Conservation (phyloP, 2,113 vertebrate genomes). For the Brevimyrus niger region DNA sequence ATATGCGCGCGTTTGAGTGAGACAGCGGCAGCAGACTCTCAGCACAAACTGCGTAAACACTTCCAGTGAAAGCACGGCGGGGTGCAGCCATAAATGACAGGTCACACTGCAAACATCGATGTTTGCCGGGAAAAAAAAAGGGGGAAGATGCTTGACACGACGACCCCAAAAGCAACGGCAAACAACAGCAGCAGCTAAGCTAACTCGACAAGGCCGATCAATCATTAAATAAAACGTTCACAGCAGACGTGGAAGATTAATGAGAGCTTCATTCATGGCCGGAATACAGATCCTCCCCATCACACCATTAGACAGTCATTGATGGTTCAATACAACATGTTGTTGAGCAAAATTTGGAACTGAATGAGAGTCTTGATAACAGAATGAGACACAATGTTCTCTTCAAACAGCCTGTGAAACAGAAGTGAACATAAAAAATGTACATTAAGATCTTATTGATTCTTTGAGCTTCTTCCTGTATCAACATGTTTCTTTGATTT, state of each 20-base stretch:
- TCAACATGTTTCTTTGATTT: not conserved
- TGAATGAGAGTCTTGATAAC: not conserved
- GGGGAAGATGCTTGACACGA: not conserved
- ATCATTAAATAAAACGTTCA: not conserved
- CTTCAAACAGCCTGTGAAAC: not conserved
- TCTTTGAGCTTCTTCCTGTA: not conserved
- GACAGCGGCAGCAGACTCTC: too few species aligned
- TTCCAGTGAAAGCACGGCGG: not conserved
- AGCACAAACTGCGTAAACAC: not conserved
- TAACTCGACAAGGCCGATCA: not conserved
- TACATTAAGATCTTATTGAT: not conserved
- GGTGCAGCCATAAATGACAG: not conserved
- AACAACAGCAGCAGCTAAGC: not conserved
- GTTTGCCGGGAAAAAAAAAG: not conserved
- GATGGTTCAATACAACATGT: not conserved
- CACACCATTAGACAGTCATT: not conserved
- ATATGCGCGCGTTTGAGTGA: not conserved
- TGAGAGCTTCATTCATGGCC: not conserved
- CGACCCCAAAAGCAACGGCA: not conserved
- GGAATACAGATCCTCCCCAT: not conserved
- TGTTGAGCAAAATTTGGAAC: not conserved
- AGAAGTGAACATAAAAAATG: not conserved
- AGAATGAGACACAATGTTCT: not conserved
- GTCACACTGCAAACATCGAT: not conserved
- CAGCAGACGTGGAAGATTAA: not conserved